Base-by-base conservation (phyloP, 2,888 invertebrate genomes). In the Parnassius glacialis region DNA sequence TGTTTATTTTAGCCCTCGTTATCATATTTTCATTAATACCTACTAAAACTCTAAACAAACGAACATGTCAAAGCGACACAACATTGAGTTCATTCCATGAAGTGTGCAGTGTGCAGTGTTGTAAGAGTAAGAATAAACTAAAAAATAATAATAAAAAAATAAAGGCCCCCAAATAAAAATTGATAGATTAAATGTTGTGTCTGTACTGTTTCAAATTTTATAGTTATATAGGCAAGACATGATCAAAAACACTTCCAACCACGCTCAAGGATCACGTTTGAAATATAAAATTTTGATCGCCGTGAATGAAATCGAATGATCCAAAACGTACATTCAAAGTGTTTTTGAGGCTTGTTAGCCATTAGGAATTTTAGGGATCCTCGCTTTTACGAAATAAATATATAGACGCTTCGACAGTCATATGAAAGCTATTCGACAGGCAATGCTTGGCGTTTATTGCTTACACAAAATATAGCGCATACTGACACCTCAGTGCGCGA, bases 41-140 rank as follows among this genome's bases (percentile, higher is more conserved):
- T 47, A 25, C 13, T 45, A 44, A 53, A 9, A 50, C 44, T 54
- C 43, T 16, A 61, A 43, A 45, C 52, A 44, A 59, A 55, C 59
- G 59, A 56, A 47, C 47, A 63, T 10, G 9, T 52, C 9, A 53
- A 58, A 57, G 57, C 52, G 25, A 34, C 34, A 57, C 56, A 51
- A 57, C 43, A 57, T 25, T 53, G 5, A 57, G 25, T 20, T 43
- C 42, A 51, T 42, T 57, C 50, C 11, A 34, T 45, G 10, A 44
- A 34, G 57, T 54, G 57, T 53, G 25, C 43, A 43, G 16, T 63
- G 43, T 53, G 53, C n/a, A 13, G 57, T 57, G 64, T 56, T 25
- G 48, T 56, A 13, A 11, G 12, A 42, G 16, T 44, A 42, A 41
- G 43, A 56, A 16, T 10, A 41, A 57, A 57, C 42, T 47, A 25